These are phyloP conservation scores for Tethya wilhelma DNA, from an alignment of 37 sponge, comb jelly and placozoan species.

Conservation along the genomic window DNA sequence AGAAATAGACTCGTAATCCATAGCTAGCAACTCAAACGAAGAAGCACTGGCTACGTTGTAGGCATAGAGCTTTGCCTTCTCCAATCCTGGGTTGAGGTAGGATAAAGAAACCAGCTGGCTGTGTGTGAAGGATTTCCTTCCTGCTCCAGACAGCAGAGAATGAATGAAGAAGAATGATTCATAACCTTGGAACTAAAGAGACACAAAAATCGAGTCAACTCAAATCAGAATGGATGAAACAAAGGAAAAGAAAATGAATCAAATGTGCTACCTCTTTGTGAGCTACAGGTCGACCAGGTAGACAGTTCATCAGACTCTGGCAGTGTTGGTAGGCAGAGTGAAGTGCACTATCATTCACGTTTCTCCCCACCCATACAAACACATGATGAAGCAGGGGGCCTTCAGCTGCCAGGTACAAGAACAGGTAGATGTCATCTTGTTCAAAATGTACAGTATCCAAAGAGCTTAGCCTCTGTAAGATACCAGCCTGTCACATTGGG, in stretches of 20 bases:
- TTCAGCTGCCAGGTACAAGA: background rate
- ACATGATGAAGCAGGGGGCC: slow-evolving; percentile 54
- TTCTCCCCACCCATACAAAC: slow-evolving; percentile 47
- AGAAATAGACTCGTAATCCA: background rate
- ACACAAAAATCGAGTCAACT: background rate
- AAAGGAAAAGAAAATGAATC: background rate
- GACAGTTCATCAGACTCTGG: slow-evolving; percentile 17
- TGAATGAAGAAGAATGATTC: slow-evolving; percentile 21
- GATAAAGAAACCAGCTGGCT: slow-evolving; percentile 1
- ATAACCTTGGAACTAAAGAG: slow-evolving; percentile 33
- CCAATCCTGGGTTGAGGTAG: background rate
- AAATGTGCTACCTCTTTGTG: slow-evolving; percentile 38
- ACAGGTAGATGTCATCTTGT: slow-evolving; percentile 24
- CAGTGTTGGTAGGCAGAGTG: slow-evolving; percentile 29
- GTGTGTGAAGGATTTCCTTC: background rate
- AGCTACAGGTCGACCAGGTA: slow-evolving; percentile 50
- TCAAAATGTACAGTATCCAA: background rate
- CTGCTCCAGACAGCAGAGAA: background rate
- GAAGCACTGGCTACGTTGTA: background rate
- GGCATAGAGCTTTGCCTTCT: background rate
- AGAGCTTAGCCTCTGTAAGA: background rate
- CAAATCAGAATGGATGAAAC: background rate
- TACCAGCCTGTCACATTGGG: slow-evolving; percentile 3
- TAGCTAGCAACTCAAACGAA: background rate
- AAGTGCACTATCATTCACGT: slow-evolving; percentile 9